A percentile compares a stretch with the other conserved stretches of the same genome.
These are phyloP conservation scores for Astreopora myriophthalma DNA, from an alignment of 64 coral and sea anemone genomes.

Conservation along the genomic window DNA sequence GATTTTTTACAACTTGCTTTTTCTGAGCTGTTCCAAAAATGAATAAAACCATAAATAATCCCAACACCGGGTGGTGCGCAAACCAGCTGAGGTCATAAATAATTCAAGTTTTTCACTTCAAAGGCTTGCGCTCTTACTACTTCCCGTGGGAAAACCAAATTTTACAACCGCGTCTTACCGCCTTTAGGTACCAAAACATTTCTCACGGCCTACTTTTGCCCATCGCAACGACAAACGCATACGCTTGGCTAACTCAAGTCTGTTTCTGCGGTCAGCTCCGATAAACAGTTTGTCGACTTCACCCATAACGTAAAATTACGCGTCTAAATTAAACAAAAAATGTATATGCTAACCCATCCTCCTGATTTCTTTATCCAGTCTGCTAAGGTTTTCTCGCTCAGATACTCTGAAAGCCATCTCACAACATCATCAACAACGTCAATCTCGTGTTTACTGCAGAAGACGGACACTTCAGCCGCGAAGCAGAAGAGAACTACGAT, in stretches of 20 bases:
- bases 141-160: conserved; percentile 36
- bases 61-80: background rate
- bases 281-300: background rate
- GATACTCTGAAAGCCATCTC: conserved; percentile 77
- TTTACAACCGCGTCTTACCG: background rate
- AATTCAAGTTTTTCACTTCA: conserved; percentile 5
- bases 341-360: conserved; percentile 72
- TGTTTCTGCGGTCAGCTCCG: too few species aligned
- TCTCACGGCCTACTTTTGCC: background rate
- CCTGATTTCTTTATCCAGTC: conserved; percentile 86
- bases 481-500: conserved; percentile 78
- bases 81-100: conserved; percentile 34
- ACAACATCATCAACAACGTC: conserved; percentile 61
- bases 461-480: conserved; percentile 63
- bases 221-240: background rate
- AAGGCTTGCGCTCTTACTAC: background rate
- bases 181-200: background rate
- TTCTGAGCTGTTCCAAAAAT: background rate
- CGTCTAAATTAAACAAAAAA: background rate
- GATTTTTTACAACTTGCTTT: background rate
- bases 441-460: conserved; percentile 59
- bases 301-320: conserved; percentile 33
- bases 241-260: background rate
- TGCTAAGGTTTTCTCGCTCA: conserved; percentile 29
- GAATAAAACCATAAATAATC: background rate